Evolutionary conservation across 1,140 invertebrate species (phyloP).

Genomic region (Acromyrmex echinatior): DNA sequence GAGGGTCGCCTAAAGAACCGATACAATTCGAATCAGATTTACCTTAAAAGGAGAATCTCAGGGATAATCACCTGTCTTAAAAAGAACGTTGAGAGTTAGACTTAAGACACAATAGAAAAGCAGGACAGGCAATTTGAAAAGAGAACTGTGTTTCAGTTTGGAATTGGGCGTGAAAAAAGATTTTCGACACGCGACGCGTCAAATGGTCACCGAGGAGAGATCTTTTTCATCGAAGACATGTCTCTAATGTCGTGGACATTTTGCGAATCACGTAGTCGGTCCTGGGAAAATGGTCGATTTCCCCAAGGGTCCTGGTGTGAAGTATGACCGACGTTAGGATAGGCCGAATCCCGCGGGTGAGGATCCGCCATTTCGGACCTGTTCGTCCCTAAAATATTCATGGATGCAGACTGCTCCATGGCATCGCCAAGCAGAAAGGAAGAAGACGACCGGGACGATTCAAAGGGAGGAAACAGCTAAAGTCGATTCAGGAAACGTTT

Average conservation of each 20-base stretch:
- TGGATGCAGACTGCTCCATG: constrained; percentile 61
- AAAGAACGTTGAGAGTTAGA: background rate
- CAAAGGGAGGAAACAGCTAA: constrained; percentile 12
- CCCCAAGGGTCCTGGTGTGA: constrained; percentile 60
- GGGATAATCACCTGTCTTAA: background rate
- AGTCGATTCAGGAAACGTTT: constrained; percentile 48
- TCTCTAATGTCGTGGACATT: constrained; percentile 58
- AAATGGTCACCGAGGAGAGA: constrained; percentile 1
- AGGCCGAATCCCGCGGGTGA: constrained; percentile 65
- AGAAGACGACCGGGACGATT: constrained; percentile 12
- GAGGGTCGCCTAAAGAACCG: background rate
- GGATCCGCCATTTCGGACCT: constrained; percentile 59
- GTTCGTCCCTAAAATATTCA: constrained; percentile 72
- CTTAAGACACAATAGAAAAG: too few species aligned
- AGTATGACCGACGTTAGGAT: constrained; percentile 69
- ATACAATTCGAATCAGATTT: background rate
- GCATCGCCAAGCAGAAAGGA: constrained; percentile 44
- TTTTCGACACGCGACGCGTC: background rate
- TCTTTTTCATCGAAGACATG: constrained; percentile 21
- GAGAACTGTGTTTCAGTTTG: background rate
- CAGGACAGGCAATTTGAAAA: too few species aligned
- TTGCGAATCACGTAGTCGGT: constrained; percentile 57
- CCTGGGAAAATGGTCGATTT: constrained; percentile 41
- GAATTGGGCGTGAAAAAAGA: background rate
- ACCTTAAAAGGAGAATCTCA: background rate